These are phyloP conservation scores for Tichodroma muraria DNA, from an alignment of 2,113 vertebrate species.

Conservation along the genomic window DNA sequence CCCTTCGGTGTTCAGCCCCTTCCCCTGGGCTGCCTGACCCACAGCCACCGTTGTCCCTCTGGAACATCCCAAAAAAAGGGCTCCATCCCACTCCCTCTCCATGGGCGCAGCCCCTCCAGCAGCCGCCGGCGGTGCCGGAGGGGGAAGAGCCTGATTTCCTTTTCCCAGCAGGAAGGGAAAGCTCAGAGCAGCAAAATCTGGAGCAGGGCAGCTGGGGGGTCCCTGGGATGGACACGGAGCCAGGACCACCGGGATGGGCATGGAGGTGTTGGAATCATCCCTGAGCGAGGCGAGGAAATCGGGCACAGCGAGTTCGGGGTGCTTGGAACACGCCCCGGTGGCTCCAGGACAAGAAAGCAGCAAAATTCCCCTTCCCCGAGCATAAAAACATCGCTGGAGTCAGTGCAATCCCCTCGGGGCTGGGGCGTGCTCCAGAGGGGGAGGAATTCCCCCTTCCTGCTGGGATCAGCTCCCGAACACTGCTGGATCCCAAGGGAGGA, in stretches of 20 bases:
- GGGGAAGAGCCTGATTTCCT: neutral
- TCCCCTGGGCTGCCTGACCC: neutral
- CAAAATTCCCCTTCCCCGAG: neutral
- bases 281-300: too few species aligned
- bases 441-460: neutral
- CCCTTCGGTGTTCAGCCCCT: neutral
- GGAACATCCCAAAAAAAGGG: neutral
- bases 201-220: neutral
- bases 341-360: neutral
- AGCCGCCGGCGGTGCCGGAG: neutral
- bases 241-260: accelerated
- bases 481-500: accelerated
- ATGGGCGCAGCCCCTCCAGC: too few species aligned
- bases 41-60: neutral
- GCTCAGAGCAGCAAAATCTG: neutral
- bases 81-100: neutral
- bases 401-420: neutral
- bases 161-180: neutral
- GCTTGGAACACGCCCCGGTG: accelerated
- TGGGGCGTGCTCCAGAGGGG: neutral
- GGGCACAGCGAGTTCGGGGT: neutral
- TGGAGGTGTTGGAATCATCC: accelerated
- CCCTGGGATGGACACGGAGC: neutral
- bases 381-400: accelerated
- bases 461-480: neutral